These are phyloP conservation scores for Pentalonia nigronervosa DNA, from an alignment of 1,140 invertebrate genomes.

Conservation along the genomic window DNA sequence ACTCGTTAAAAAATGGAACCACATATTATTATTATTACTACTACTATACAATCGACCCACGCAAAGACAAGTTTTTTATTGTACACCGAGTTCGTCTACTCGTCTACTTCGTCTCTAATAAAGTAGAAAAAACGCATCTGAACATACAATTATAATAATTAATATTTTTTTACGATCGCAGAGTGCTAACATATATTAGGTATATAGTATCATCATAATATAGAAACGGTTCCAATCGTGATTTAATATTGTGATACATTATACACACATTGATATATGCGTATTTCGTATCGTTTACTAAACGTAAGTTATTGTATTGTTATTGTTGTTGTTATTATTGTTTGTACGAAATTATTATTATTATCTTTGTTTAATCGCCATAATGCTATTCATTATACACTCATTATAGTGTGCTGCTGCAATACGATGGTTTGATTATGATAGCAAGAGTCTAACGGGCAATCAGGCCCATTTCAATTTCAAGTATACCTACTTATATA, in stretches of 20 bases:
- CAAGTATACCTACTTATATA: background rate
- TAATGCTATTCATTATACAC: background rate
- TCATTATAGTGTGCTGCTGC: too few relatives aligned
- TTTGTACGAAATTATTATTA: background rate
- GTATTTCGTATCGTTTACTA: background rate
- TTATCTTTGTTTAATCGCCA: background rate
- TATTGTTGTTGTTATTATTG: background rate
- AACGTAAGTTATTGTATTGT: background rate
- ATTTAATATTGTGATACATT: background rate
- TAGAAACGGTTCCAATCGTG: background rate
- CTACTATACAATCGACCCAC: background rate
- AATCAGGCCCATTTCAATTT: background rate
- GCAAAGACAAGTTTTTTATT: constrained; percentile 17
- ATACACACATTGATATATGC: too few relatives aligned
- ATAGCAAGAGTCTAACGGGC: background rate
- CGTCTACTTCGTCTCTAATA: too few relatives aligned
- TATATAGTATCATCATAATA: background rate
- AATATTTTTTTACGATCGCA: background rate
- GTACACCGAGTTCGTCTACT: background rate
- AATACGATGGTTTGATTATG: background rate
- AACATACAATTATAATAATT: background rate
- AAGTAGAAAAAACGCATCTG: background rate
- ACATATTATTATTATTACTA: background rate
- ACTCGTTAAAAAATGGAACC: background rate
- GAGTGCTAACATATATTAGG: background rate